Base-by-base conservation (phyloP, 1,140 invertebrate genomes). In the Luehdorfia chinensis region DNA sequence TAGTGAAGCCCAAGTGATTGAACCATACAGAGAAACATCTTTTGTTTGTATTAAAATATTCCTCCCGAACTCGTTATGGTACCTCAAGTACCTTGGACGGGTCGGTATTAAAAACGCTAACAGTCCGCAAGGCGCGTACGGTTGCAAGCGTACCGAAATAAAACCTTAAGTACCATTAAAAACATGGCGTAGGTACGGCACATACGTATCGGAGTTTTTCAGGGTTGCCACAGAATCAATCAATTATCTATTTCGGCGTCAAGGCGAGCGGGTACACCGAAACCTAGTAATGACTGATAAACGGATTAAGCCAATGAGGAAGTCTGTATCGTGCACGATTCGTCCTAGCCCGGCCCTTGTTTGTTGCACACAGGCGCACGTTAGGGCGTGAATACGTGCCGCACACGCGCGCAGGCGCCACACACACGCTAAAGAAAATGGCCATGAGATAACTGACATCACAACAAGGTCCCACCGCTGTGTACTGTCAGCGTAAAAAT, bases 381-480 rank as follows among this genome's bases (percentile, higher is more conserved):
- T n/a, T n/a, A n/a, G n/a, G n/a, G n/a, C n/a, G n/a, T n/a, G n/a
- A n/a, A n/a, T n/a, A n/a, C n/a, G n/a, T n/a, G 36, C 23, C 45
- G 33, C 56, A 44, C 39, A 49, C 44, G 1, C 41, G 13, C 5
- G 12, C 18, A 46, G 27, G 25, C 21, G 23, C 14, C 23, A 25
- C 51, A 46, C 54, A 59, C 56, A 59, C 55, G 39, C 58, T 36
- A 53, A 55, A 50, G 45, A 64, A 67, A 66, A 74, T 57, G 79
- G 61, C 75, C 75, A 64, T 80, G 79, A 84, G 79, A 77, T 80
- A 80, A 76, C 76, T 80, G 69, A 80, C 75, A 79, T 80, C 69
- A 75, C 67, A 68, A 58, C 76, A 77, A 84, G 79, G 79, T 79
- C 71, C 66, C 61, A 43, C 45, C 49, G 34, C 39, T 31, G 36